Evolutionary conservation across 2,113 vertebrate species (phyloP), one percentile per base, ranked within the genome.

Genomic region (Microcebus griseorufus): DNA sequence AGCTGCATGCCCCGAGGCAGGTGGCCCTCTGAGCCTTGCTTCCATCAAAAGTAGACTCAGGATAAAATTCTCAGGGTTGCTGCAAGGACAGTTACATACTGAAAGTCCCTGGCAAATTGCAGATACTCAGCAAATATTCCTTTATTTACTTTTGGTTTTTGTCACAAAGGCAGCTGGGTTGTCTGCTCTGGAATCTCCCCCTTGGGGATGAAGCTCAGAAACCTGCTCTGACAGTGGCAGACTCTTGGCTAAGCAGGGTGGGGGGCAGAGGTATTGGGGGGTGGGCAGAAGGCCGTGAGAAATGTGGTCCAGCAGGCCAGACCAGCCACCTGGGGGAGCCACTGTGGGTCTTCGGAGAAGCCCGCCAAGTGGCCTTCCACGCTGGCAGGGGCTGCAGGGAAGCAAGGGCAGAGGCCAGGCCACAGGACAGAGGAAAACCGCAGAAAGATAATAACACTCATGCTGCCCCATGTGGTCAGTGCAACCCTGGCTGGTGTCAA

Each of bases 251-350:
- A 53, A 53, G 23, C 10, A 3, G 51, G 78, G 42, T 34, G 4
- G 65, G 67, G 83, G 58, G 27, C 29, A 48, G 64, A 88, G 94
- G 87, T 79, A 72, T 42, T 5, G 39, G 39, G 73, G 45, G 8
- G 45, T 2, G 37, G 6, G 45, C 2, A 20, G 27, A 72, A 60
- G 72, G 29, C 42, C 2, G 10, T 20, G 62, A 96, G 88, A 97
- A 97, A 97, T 90, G 94, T 82, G 39, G 88, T 60, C 94, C 67
- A 51, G 20, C 93, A 1, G 53, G 93, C 53, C 95, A 62, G 65
- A 76, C 93, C 76, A 69, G 90, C 29, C 70, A 4, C 70, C 79
- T 13, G 20, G 34, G 42, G 82, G 4, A 7, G 25, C 22, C 1
- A 10, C 12, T 6, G 32, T 1, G 45, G 76, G 37, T 37, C 51